These are phyloP conservation scores for Molothrus aeneus DNA, from an alignment of 2,797 vertebrate genomes.

Conservation along the genomic window DNA sequence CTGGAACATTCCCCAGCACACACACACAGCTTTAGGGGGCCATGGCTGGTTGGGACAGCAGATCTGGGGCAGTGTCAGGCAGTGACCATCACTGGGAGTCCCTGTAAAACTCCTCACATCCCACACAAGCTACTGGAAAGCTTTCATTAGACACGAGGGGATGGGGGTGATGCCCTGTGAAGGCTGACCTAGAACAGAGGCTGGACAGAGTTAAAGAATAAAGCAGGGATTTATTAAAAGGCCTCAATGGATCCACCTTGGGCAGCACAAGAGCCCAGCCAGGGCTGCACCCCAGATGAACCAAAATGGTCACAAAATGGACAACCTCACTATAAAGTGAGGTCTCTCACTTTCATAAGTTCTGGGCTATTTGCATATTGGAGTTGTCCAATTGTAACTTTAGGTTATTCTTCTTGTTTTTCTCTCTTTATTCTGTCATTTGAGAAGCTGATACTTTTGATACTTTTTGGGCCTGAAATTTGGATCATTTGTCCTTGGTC, in stretches of 20 bases:
- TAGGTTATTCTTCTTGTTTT: neutral
- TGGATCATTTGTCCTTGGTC: neutral
- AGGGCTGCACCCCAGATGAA: neutral
- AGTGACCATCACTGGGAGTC: neutral
- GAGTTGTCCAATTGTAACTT: neutral
- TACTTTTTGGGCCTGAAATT: neutral
- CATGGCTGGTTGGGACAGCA: neutral
- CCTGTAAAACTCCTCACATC: rapidly evolving
- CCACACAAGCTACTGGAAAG: neutral
- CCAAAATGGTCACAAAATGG: neutral
- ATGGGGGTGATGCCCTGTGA: neutral
- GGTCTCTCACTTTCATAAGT: neutral
- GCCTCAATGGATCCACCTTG: neutral
- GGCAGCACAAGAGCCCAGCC: neutral
- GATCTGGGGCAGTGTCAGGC: neutral
- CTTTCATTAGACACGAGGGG: neutral
- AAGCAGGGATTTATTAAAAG: neutral
- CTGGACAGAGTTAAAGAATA: neutral
- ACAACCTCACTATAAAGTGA: neutral
- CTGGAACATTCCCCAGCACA: neutral
- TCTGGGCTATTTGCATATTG: neutral
- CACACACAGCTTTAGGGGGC: neutral
- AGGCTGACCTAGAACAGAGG: neutral
- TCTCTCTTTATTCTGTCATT: neutral
- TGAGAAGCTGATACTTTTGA: neutral